Base-by-base conservation (phyloP, 2,113 vertebrate species). In the Malurus melanocephalus region DNA sequence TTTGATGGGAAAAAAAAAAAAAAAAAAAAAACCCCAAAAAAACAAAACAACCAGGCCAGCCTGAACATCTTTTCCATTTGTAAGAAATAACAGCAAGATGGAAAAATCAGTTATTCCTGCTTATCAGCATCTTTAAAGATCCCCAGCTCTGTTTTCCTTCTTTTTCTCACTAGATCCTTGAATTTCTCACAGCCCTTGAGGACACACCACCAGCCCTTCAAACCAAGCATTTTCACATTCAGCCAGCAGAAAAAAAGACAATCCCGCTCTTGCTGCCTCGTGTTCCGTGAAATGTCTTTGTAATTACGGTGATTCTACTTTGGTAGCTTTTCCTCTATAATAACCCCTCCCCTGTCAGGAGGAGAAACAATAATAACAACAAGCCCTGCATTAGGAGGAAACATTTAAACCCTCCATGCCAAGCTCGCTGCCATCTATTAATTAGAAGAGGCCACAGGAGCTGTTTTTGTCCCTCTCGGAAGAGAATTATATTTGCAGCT, bases 231-330 rank as follows among this genome's bases (percentile, higher is more conserved):
- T 45, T 83, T 46, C 55, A 21, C 26, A 43, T 61, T 83, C n/a
- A 68, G 26, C 14, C 38, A 27, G 30, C 26, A 4, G 33, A 38
- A 42, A 51, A 51, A 26, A 53, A 27, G 8, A 49, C 49, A 59
- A 33, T 35, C 42, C 84, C 15, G 1, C 77, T 35, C 9, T 66
- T 57, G 18, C 49, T 2, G 14, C 45, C 88, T 76, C 17, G 6
- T 84, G 80, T 56, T 68, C 90, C 45, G 5, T 26, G 15, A 92
- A 81, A 84, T 86, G 90, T 83, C 90, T 81, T 94, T 91, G 88
- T 95, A 95, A 96, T 95, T 89, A 93, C 4, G 30, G 59, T 91
- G 81, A 76, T 94, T 93, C 64, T 86, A 56, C 65, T 66, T 65
- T 2, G 0, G 49, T 48, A 62, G 43, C 66, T 88, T 78, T 65